phyloP scores from a whole-genome alignment of 2,113 vertebrate species.

The Propithecus coquereli region DNA sequence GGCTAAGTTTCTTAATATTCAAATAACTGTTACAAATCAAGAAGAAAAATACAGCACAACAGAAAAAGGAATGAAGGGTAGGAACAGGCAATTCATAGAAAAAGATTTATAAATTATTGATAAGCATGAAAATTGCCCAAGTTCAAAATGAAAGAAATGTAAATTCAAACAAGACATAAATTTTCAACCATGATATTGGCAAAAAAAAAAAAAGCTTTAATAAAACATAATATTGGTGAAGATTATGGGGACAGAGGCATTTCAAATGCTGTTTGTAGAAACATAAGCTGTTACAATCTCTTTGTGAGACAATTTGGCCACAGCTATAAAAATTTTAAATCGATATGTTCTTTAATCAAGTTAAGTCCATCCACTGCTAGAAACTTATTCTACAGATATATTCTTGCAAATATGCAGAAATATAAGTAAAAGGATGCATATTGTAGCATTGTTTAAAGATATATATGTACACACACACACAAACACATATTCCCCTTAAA shows the following conservation, averaged over 20 bases:
- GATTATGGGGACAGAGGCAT: not conserved
- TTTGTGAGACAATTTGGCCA: not conserved
- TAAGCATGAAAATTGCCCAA: not conserved
- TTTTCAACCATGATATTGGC: not conserved
- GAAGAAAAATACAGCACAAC: not conserved
- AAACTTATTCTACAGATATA: slow-evolving; percentile 12
- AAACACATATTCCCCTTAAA: not conserved
- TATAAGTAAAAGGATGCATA: not conserved
- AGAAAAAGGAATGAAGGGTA: not conserved
- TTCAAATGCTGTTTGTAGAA: not conserved
- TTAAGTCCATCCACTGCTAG: not conserved
- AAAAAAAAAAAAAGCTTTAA: slow-evolving; percentile 22
- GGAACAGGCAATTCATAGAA: not conserved
- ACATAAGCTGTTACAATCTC: not conserved
- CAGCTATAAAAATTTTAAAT: slow-evolving; percentile 24
- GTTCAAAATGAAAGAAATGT: not conserved
- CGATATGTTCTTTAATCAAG: not conserved
- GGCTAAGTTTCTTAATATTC: not conserved
- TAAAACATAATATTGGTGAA: not conserved
- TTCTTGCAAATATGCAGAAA: not conserved
- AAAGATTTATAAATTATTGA: not conserved
- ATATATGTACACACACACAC: no score
- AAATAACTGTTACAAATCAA: not conserved
- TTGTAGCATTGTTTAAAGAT: not conserved
- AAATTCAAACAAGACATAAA: not conserved